These are phyloP conservation scores for zebrafish (Danio rerio) DNA, from an alignment of 2,113 vertebrate genomes.

Conservation along the genomic window DNA sequence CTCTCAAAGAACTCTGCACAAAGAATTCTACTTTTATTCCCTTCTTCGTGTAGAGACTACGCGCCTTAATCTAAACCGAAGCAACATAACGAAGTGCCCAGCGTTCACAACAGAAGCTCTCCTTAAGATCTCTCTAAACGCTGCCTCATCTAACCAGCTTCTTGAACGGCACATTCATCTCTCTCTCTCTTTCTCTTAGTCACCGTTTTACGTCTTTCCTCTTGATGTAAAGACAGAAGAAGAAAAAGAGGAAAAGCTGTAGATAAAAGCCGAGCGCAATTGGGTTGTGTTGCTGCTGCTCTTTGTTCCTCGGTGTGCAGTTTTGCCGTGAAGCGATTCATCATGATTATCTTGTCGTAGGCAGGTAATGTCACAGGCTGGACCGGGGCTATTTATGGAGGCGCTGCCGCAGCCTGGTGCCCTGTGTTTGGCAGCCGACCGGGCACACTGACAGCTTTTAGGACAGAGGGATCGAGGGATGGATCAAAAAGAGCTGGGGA, in stretches of 20 bases:
- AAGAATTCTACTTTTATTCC: neutral
- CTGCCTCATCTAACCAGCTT: neutral
- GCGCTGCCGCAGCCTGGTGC: conserved; percentile 18
- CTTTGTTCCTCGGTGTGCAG: conserved; percentile 61
- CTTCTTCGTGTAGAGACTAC: neutral
- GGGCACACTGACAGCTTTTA: conserved; percentile 42
- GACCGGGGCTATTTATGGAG: conserved; percentile 67
- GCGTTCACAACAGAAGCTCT: neutral
- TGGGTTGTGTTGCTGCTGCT: conserved; percentile 44
- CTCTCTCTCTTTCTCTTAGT: neutral
- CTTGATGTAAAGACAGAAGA: conserved; percentile 56
- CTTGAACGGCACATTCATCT: neutral
- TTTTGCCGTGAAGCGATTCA: conserved; percentile 66
- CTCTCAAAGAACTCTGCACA: neutral
- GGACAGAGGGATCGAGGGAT: conserved; percentile 19
- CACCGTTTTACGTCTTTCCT: neutral
- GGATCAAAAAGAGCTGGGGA: conserved; percentile 8
- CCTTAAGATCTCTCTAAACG: neutral
- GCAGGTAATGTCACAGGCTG: conserved; percentile 76
- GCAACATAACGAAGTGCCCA: neutral
- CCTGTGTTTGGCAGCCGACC: conserved; percentile 51
- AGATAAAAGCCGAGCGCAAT: conserved; percentile 36
- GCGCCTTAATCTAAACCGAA: neutral
- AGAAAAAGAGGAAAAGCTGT: neutral
- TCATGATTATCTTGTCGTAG: conserved; percentile 76